Evolutionary conservation across 2,888 invertebrate genomes (phyloP), one percentile per base, ranked within the genome.

Genomic region (Oegoconia quadripuncta): DNA sequence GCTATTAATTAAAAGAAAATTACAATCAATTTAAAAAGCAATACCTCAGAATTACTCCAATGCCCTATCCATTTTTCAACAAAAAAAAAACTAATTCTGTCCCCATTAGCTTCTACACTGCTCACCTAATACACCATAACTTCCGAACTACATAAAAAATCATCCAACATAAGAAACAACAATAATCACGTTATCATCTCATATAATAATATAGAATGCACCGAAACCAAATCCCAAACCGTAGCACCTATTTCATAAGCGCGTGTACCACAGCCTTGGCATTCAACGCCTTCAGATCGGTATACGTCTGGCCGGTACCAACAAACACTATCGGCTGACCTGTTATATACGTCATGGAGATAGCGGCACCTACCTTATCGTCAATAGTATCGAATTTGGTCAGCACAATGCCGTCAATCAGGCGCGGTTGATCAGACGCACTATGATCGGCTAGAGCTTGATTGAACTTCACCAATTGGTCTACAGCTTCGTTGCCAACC

Each of bases 361-460:
- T 98, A 12, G 99, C 99, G 27, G 99, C 99, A 7, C 99, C 99
- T 16, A 37, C 95, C 89, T 99, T 99, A 78, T 99, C 99, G 75
- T 99, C 99, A 61, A 99, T 99, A 0, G 99, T 99, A 78, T 99
- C 99, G 84, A 99, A 99, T 86, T 99, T 99, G 5, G 99, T 99
- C 31, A 99, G 90, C 8, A 99, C 98, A 57, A 99, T 99, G 34
- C 99, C 99, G 81, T 99, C 99, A 56, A 99, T 98, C 29, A 97
- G 91, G 67, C 97, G 97, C 0, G 97, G 97, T 73, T 92, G 92
- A 39, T 83, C 81, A 1, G 92, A 90, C 0, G 93, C 90, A 37
- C 92, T 91, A 83, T 96, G 95, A 80, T 99, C 99, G 5, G 98
- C 98, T 27, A 99, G 88, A 0, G 99, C 97, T 18, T 34, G 34